Evolutionary conservation across 2,888 invertebrate species (phyloP).

Genomic region (Mythimna ferrago): DNA sequence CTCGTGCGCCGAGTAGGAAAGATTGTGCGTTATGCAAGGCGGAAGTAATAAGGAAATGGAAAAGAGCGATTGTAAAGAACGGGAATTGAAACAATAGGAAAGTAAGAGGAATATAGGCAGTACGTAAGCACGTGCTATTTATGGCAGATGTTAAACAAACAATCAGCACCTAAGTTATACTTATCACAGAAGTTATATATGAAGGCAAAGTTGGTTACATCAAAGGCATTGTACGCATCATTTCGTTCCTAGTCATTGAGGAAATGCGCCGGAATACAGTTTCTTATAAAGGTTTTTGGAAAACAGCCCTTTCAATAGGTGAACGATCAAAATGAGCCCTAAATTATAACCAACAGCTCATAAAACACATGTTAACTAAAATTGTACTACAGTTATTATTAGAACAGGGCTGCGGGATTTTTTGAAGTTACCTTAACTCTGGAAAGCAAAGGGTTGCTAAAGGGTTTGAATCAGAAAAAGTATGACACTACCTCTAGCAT

Average conservation of each 20-base stretch:
- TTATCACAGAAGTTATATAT: slow-evolving; percentile 22
- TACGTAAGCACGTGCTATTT: slow-evolving; percentile 22
- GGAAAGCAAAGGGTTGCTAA: too few relatives aligned
- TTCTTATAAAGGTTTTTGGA: slow-evolving; percentile 23
- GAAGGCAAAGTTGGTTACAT: neutral
- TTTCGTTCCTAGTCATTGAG: slow-evolving; percentile 1
- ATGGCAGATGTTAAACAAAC: slow-evolving; percentile 38
- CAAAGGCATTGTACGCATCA: slow-evolving; percentile 18
- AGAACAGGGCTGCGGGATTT: neutral
- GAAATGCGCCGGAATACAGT: slow-evolving; percentile 27
- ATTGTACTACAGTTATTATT: slow-evolving; percentile 3
- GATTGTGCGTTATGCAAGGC: slow-evolving; percentile 60
- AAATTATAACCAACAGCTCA: slow-evolving; percentile 13
- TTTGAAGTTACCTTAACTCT: too few relatives aligned
- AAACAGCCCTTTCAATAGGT: slow-evolving; percentile 2
- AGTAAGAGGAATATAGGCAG: slow-evolving; percentile 47
- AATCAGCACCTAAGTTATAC: slow-evolving; percentile 6
- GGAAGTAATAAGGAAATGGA: slow-evolving; percentile 65
- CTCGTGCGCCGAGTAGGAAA: slow-evolving; percentile 53
- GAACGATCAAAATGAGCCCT: slow-evolving; percentile 12
- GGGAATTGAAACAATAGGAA: slow-evolving; percentile 58
- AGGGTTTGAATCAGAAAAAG: too few relatives aligned
- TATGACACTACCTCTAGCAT: too few relatives aligned
- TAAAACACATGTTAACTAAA: slow-evolving; percentile 16
- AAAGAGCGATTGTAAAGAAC: slow-evolving; percentile 52